phyloP scores from a whole-genome alignment of 2,113 vertebrate genomes.

The Gobio gobio region DNA sequence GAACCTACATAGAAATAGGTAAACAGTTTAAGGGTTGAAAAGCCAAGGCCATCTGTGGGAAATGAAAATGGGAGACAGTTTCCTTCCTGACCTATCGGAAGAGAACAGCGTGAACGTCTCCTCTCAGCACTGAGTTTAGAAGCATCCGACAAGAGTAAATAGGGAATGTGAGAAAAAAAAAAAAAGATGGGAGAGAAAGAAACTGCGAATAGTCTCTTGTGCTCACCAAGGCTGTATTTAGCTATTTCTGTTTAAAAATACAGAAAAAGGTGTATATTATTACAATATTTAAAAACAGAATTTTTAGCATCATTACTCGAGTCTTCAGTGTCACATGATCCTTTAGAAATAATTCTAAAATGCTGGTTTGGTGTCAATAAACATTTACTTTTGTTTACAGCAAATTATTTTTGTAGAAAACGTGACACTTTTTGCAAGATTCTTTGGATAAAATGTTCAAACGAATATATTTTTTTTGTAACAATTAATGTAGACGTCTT shows the following conservation, averaged over 20 bases:
- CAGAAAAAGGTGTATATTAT: not conserved
- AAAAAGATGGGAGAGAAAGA: not conserved
- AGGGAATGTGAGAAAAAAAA: slow-evolving; percentile 22
- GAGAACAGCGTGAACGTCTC: slow-evolving; percentile 67
- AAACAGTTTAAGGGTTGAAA: slow-evolving; percentile 76
- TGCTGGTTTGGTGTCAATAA: not conserved
- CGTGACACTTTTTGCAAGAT: not conserved
- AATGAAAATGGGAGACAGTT: slow-evolving; percentile 91
- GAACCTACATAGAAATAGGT: slow-evolving; percentile 75
- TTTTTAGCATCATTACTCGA: not conserved
- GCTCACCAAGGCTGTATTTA: not conserved
- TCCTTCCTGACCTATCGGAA: slow-evolving; percentile 87
- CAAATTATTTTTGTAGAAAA: not conserved
- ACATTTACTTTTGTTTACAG: not conserved
- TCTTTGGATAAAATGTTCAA: not conserved
- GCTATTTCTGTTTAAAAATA: not conserved
- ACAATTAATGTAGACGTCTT: too few species aligned
- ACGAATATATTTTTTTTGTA: too few species aligned
- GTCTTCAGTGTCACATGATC: not conserved
- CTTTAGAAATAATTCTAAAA: not conserved
- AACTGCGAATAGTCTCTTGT: not conserved
- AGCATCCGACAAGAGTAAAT: slow-evolving; percentile 49
- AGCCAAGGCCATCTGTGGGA: slow-evolving; percentile 81
- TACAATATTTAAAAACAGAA: not conserved
- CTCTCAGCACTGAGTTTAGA: slow-evolving; percentile 53